These are phyloP conservation scores for Cyprinus carpio DNA, from an alignment of 2,113 vertebrate genomes.

Conservation along the genomic window DNA sequence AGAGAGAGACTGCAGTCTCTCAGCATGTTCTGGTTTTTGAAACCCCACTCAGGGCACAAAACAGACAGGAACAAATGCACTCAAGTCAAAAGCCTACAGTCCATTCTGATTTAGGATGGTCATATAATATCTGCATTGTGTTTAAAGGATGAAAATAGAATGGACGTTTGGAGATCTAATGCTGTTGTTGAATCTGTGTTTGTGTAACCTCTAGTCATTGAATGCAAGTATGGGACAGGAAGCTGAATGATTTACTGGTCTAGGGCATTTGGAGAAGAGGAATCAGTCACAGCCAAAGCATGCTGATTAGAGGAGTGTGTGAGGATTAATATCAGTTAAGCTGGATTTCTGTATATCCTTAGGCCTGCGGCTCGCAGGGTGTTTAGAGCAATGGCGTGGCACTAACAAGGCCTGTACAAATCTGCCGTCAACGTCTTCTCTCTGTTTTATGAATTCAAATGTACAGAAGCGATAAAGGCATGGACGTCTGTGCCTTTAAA, in stretches of 20 bases:
- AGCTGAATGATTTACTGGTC: conserved; percentile 20
- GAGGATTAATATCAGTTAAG: conserved; percentile 65
- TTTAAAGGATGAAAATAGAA: conserved; percentile 18
- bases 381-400: conserved; percentile 60
- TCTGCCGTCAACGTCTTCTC: conserved; percentile 38
- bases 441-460: conserved; percentile 50
- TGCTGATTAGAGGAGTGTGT: conserved; percentile 50
- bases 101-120: conserved; percentile 6
- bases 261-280: conserved; percentile 3
- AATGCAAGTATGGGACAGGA: background rate
- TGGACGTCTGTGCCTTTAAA: conserved; percentile 28
- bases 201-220: background rate
- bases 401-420: conserved; percentile 61
- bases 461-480: conserved; percentile 28
- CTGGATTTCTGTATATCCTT: conserved; percentile 64
- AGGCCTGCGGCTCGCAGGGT: conserved; percentile 58
- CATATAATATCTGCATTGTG: background rate
- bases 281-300: conserved; percentile 37
- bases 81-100: conserved; percentile 36
- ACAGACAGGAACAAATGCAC: conserved; percentile 46
- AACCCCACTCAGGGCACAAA: conserved; percentile 48
- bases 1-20: conserved; percentile 46
- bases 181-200: background rate
- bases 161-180: conserved; percentile 4
- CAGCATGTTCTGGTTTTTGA: conserved; percentile 41